Percentiles rank a stretch among this genome's conserved stretches.
Evolutionary conservation across 2,113 vertebrate species (phyloP).

Genomic region (Microcebus jonahi): DNA sequence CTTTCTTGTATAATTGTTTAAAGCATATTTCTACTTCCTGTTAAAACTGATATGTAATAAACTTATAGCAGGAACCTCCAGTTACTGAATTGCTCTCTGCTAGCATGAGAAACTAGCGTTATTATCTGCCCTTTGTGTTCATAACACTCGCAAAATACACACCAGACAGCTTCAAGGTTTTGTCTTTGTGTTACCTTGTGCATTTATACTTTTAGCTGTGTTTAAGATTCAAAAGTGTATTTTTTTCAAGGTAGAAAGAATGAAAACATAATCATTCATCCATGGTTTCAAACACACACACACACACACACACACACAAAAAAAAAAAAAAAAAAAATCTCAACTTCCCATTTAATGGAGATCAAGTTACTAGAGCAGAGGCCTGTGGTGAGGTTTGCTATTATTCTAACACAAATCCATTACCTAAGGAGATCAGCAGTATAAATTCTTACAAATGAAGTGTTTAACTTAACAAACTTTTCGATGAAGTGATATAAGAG

Average conservation of each 20-base stretch:
- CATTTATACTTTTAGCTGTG: background rate
- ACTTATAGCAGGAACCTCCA: slow-evolving; percentile 74
- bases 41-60: slow-evolving; percentile 81
- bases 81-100: slow-evolving; percentile 67
- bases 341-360: background rate
- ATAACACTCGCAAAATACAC: slow-evolving; percentile 80
- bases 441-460: background rate
- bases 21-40: slow-evolving; percentile 66
- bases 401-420: background rate
- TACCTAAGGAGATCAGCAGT: background rate
- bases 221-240: slow-evolving; percentile 10
- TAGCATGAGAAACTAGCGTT: slow-evolving; percentile 79
- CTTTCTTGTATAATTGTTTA: slow-evolving; percentile 58
- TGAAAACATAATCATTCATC: background rate
- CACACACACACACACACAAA: no score
- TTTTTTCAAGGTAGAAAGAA: background rate
- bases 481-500: background rate
- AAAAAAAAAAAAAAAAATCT: no score
- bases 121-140: slow-evolving; percentile 81
- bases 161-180: slow-evolving; percentile 75
- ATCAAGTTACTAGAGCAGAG: background rate
- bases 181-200: slow-evolving; percentile 14
- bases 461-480: background rate
- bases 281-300: background rate
- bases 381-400: background rate